Evolutionary conservation across 2,113 vertebrate genomes (phyloP).

Genomic region (Gallinago undulata): DNA sequence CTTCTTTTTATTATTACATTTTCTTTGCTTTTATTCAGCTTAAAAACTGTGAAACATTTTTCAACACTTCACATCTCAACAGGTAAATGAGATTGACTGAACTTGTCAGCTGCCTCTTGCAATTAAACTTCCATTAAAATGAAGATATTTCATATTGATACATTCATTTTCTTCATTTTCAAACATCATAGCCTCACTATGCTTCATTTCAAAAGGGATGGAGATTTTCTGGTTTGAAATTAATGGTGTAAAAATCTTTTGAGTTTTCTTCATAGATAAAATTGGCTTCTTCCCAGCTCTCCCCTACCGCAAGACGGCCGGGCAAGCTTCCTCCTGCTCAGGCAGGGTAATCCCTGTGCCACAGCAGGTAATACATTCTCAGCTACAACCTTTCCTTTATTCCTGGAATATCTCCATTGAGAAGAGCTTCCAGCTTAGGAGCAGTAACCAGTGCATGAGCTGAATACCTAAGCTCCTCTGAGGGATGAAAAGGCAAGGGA

Average conservation of each 20-base stretch:
- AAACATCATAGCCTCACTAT: neutral
- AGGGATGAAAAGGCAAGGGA: neutral
- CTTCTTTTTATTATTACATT: neutral
- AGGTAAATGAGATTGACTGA: neutral
- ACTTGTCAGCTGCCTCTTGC: neutral
- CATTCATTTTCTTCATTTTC: neutral
- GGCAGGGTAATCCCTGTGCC: neutral
- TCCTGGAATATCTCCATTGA: neutral
- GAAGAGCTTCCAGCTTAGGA: neutral
- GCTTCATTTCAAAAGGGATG: neutral
- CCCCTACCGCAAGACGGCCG: fast-evolving
- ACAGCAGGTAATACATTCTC: neutral
- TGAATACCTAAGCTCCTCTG: neutral
- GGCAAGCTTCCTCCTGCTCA: neutral
- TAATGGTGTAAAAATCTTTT: neutral
- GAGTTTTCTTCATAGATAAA: neutral
- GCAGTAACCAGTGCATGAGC: neutral
- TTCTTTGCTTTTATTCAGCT: neutral
- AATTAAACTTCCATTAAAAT: neutral
- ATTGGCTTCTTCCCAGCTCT: neutral
- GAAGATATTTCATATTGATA: neutral
- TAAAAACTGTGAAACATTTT: neutral
- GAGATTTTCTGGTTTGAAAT: neutral
- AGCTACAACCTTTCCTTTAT: neutral
- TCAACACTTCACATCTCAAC: neutral